A percentile compares a stretch with the other conserved stretches of the same genome.
Evolutionary conservation across 2,888 invertebrate genomes (phyloP).

Genomic region (Entomobrya proxima): DNA sequence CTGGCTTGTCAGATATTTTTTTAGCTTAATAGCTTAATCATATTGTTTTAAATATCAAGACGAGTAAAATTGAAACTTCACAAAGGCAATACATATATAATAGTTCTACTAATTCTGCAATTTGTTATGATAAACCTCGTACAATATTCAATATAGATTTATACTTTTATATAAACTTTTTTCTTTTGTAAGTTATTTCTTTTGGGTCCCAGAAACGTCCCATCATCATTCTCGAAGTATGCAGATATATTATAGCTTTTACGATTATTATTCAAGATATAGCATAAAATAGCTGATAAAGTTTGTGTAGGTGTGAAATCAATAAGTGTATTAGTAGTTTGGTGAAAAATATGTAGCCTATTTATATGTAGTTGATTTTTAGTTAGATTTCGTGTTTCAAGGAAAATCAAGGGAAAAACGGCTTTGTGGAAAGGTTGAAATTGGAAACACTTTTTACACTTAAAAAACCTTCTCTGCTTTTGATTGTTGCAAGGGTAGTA

Average conservation of each 20-base stretch:
- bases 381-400: too few relatives aligned
- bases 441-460: too few relatives aligned
- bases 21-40: not conserved
- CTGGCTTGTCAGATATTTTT: not conserved
- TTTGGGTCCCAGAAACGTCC: slow-evolving; percentile 34
- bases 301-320: too few relatives aligned
- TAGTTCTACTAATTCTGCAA: not conserved
- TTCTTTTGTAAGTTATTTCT: not conserved
- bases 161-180: not conserved
- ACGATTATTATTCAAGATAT: not conserved
- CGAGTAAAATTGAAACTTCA: not conserved
- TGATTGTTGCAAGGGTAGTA: too few relatives aligned
- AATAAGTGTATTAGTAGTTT: too few relatives aligned
- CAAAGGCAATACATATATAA: not conserved
- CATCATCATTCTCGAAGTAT: slow-evolving; percentile 4
- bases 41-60: not conserved
- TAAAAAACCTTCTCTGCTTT: too few relatives aligned
- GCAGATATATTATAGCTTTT: not conserved
- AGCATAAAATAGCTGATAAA: too few relatives aligned
- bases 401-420: too few relatives aligned
- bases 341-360: too few relatives aligned
- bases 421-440: too few relatives aligned
- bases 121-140: slow-evolving; percentile 8
- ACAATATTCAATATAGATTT: not conserved
- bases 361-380: too few relatives aligned